These are phyloP conservation scores for Amphipoea lucens DNA, from an alignment of 2,888 invertebrate species.

Conservation along the genomic window DNA sequence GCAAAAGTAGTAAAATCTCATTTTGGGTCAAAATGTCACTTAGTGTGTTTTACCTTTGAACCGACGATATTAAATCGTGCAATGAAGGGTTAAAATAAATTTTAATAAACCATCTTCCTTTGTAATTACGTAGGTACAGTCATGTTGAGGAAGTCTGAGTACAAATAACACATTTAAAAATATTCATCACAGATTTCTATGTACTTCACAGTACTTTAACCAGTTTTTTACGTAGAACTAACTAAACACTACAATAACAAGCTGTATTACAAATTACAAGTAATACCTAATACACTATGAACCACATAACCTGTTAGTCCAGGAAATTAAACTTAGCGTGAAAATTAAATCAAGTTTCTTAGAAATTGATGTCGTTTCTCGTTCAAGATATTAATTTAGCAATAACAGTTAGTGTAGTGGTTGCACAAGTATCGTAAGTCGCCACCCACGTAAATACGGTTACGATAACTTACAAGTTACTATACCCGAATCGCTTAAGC, in stretches of 20 bases:
- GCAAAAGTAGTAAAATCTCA: too few relatives aligned
- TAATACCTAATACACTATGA: neutral
- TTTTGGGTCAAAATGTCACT: too few relatives aligned
- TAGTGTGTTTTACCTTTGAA: too few relatives aligned
- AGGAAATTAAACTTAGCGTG: constrained; percentile 54
- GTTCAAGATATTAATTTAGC: constrained; percentile 63
- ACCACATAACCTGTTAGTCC: constrained; percentile 34
- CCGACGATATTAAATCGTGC: too few relatives aligned
- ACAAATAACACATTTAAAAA: neutral
- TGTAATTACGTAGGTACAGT: neutral
- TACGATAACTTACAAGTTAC: constrained; percentile 38
- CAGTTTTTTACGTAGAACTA: neutral
- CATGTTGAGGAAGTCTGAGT: neutral
- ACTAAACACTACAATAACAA: constrained; percentile 1
- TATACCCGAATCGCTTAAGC: neutral
- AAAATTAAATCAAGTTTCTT: constrained; percentile 45
- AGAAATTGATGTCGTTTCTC: constrained; percentile 34
- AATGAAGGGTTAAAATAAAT: neutral
- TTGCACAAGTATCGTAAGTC: constrained; percentile 53
- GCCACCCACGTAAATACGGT: constrained; percentile 51
- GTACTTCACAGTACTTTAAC: neutral
- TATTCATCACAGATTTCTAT: neutral
- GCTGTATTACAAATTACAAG: constrained; percentile 5
- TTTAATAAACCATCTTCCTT: constrained; percentile 7
- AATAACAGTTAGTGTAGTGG: constrained; percentile 42